Base-by-base conservation (phyloP, 1,140 invertebrate genomes). In the Dendrolimus punctatus region DNA sequence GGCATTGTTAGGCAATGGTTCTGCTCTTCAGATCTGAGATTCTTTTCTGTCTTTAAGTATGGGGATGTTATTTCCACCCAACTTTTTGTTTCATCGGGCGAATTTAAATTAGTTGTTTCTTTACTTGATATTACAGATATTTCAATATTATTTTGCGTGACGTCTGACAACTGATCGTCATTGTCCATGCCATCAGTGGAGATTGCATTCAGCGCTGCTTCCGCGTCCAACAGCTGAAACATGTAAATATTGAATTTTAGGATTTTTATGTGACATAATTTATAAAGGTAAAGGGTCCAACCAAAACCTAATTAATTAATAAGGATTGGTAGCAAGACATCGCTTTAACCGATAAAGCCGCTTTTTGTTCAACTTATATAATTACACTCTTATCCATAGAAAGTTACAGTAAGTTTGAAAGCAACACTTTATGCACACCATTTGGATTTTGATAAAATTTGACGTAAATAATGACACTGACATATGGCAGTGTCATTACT, bases 171-270 rank as follows among this genome's bases (percentile, higher is more conserved):
- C 4, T 64, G 58, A 6, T 60, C 63, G 0, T 79, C 68, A 8
- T 59, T 66, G 8, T 72, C 69, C 5, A 61, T 54, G 7, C 57
- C 52, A 43, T 73, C 71, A 36, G 55, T 46, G 23, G 37, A 23
- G 23, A 23, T 23, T 23, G 23, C 23, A 23, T 23, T 23, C 23
- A 23, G 23, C 23, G 23, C 23, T 23, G 72, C 71, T 54, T 85
- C 79, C 10, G 71, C 64, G 40, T 74, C 76, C 49, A 77, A 49
- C 47, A 75, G 55, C 69, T 72, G 75, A 45, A 76, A 81, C 51
- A 41, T 50, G 40, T 50, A 39, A 51, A 51, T 4, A 39, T 38
- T 44, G 44, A 38, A 51, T 51, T n/a, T 6, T 51, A 45, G 44
- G 39, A 51, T 41, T 45, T 37, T 44, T 9, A 45, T 41, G 39